Evolutionary conservation across 2,888 invertebrate genomes (phyloP).

Genomic region (Bruchidius siliquastri): DNA sequence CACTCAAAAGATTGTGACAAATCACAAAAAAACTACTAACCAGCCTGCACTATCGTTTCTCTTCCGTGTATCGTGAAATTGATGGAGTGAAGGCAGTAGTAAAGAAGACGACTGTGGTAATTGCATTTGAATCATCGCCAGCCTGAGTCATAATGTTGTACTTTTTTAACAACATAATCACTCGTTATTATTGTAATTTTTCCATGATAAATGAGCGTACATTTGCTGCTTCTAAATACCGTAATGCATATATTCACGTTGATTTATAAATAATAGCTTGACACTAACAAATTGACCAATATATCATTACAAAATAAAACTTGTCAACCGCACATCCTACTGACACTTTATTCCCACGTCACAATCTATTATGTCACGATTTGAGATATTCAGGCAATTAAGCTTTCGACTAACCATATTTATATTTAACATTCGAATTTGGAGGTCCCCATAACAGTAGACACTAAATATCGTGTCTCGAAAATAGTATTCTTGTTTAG

Average conservation of each 20-base stretch:
- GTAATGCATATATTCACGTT: not conserved
- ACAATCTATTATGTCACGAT: not conserved
- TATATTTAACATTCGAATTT: not conserved
- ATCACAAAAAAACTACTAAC: not conserved
- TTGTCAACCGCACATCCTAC: not conserved
- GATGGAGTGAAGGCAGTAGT: not conserved
- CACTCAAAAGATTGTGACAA: too few relatives aligned
- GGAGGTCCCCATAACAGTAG: not conserved
- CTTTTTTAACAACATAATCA: not conserved
- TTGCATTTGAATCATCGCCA: not conserved
- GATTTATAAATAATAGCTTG: not conserved
- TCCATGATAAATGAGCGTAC: not conserved
- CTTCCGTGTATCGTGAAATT: not conserved
- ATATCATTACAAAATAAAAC: not conserved
- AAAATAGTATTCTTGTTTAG: too few relatives aligned
- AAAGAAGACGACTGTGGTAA: not conserved
- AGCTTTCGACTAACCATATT: not conserved
- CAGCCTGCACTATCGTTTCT: not conserved
- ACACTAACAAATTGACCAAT: not conserved
- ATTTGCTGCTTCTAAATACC: not conserved
- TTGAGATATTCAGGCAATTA: not conserved
- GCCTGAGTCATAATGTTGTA: not conserved
- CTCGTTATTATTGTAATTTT: not conserved
- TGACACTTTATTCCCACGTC: not conserved
- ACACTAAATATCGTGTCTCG: not conserved